These are phyloP conservation scores for Pituophis catenifer DNA, from an alignment of 2,113 vertebrate genomes.

Conservation along the genomic window DNA sequence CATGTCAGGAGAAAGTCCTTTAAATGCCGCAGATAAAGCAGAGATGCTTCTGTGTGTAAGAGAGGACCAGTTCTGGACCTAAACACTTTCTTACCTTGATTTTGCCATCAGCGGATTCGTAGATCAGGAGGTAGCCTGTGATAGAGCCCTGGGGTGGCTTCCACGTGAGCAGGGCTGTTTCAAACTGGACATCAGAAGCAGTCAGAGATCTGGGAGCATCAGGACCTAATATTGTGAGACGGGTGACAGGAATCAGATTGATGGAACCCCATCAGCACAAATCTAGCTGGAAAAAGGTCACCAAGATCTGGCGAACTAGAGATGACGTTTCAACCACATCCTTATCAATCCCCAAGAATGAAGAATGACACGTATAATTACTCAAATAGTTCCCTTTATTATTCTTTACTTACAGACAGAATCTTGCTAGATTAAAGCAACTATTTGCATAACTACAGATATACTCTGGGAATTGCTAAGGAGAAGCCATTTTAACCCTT, in stretches of 20 bases:
- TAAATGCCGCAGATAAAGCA: background rate
- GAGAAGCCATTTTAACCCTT: too few relatives aligned
- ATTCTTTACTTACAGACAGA: too few relatives aligned
- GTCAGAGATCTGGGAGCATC: conserved; percentile 86
- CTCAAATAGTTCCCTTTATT: too few relatives aligned
- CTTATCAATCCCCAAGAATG: too few relatives aligned
- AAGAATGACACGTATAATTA: too few relatives aligned
- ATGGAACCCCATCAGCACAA: background rate
- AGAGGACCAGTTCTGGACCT: background rate
- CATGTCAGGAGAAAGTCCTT: background rate
- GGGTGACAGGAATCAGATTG: too few relatives aligned
- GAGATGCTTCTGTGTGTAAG: background rate
- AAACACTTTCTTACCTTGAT: conserved; percentile 76
- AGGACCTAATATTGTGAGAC: conserved; percentile 69
- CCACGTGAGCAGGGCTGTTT: conserved; percentile 87
- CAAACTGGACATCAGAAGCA: conserved; percentile 86
- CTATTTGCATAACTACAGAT: too few relatives aligned
- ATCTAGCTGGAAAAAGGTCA: background rate
- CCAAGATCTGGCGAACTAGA: background rate
- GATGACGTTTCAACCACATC: background rate
- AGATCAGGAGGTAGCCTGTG: conserved; percentile 89
- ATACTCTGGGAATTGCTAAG: too few relatives aligned
- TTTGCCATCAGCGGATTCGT: conserved; percentile 80
- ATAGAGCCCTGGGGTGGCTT: conserved; percentile 83
- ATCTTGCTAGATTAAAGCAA: too few relatives aligned